Percentiles rank a stretch among this genome's conserved stretches.
Conservation (phyloP, 2,113 vertebrate species). For the Tragelaphus buxtoni region DNA sequence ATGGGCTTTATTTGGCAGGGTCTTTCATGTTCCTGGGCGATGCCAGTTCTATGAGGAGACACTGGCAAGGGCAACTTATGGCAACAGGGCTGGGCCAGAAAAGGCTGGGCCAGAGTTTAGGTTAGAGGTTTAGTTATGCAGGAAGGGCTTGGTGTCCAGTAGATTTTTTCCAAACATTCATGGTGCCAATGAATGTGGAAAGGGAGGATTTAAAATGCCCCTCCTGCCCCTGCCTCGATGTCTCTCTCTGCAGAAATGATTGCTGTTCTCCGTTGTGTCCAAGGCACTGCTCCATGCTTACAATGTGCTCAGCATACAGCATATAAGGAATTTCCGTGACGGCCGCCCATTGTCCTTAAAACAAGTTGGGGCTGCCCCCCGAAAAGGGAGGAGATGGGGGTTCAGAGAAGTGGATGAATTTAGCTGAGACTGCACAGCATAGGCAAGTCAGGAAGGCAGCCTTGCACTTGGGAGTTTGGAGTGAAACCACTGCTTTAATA, state of each 20-base stretch:
- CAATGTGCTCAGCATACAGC: accelerated
- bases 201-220: background rate
- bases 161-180: background rate
- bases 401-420: background rate
- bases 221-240: background rate
- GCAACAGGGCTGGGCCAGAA: background rate
- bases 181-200: background rate
- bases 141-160: background rate
- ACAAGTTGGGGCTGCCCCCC: background rate
- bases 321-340: background rate
- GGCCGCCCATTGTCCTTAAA: background rate
- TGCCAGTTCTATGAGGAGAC: background rate
- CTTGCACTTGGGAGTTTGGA: accelerated
- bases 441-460: background rate
- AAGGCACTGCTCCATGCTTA: accelerated
- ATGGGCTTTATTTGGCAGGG: background rate
- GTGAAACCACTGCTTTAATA: accelerated
- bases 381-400: background rate
- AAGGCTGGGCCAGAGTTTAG: background rate
- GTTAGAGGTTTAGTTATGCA: background rate
- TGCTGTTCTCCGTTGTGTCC: accelerated
- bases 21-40: background rate
- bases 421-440: background rate
- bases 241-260: background rate
- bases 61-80: background rate